phyloP scores from a whole-genome alignment of 2,888 invertebrate species.

The Ormyrus labotus region DNA sequence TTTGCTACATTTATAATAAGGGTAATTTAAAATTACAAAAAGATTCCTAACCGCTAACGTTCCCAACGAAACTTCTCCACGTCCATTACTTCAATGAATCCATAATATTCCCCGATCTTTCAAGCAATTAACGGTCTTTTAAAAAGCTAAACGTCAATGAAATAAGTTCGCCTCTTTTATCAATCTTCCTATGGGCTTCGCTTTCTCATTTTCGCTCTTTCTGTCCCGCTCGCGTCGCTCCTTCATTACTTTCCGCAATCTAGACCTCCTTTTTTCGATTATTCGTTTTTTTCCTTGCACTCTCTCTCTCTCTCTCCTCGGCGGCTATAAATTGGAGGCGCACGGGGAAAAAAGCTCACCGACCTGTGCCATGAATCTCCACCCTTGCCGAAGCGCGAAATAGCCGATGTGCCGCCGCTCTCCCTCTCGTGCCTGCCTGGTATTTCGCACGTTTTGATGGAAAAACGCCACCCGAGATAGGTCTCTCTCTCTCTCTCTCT shows the following conservation, averaged over 20 bases:
- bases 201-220: no score
- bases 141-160: no score
- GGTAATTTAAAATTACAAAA: no score
- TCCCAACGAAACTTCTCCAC: no score
- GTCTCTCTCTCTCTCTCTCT: background rate
- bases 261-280: constrained; percentile 24
- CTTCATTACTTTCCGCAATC: constrained; percentile 27
- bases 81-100: no score
- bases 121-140: background rate
- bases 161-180: no score
- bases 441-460: constrained; percentile 48
- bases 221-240: no score
- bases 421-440: background rate
- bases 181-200: no score
- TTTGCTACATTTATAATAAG: no score
- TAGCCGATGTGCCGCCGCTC: constrained; percentile 15
- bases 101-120: no score
- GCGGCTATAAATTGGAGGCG: constrained; percentile 40
- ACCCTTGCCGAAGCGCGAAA: constrained; percentile 38
- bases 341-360: constrained; percentile 25
- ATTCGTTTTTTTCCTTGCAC: constrained; percentile 8
- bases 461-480: constrained; percentile 38
- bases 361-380: constrained; percentile 35
- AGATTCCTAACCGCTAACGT: no score
- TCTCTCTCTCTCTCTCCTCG: background rate